These are phyloP conservation scores for Opisthocomus hoazin DNA, from an alignment of 2,113 vertebrate species.

Conservation along the genomic window DNA sequence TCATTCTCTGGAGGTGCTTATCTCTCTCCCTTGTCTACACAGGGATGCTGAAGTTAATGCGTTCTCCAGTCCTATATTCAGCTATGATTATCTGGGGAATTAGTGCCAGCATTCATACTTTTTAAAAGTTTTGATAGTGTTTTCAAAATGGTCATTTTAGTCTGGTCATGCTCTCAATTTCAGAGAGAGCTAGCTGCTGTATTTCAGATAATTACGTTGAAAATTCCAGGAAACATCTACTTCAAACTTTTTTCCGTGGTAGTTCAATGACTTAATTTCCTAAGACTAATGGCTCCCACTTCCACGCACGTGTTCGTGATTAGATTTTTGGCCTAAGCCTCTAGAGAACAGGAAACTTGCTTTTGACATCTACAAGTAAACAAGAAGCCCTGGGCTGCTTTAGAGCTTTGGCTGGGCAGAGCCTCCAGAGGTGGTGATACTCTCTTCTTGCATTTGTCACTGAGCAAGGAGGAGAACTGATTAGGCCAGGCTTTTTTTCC, in stretches of 20 bases:
- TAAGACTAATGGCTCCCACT: constrained; percentile 16
- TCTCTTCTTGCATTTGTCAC: neutral
- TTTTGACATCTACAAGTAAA: constrained; percentile 49
- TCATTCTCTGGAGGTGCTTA: neutral
- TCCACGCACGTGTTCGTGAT: constrained; percentile 30
- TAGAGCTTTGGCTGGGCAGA: neutral
- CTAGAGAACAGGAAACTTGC: constrained; percentile 38
- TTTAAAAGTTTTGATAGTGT: neutral
- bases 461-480: neutral
- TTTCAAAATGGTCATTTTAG: neutral
- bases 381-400: neutral
- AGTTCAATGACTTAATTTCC: constrained; percentile 37
- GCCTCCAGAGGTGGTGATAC: neutral
- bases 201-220: constrained; percentile 19
- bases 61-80: neutral
- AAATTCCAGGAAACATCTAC: neutral
- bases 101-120: neutral
- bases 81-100: neutral
- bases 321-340: constrained; percentile 28
- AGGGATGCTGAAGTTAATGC: neutral
- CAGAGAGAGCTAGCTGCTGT: neutral
- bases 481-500: neutral
- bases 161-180: neutral
- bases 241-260: neutral
- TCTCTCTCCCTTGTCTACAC: neutral